Evolutionary conservation across 2,888 invertebrate species (phyloP).

Genomic region (Agonum fuliginosum): DNA sequence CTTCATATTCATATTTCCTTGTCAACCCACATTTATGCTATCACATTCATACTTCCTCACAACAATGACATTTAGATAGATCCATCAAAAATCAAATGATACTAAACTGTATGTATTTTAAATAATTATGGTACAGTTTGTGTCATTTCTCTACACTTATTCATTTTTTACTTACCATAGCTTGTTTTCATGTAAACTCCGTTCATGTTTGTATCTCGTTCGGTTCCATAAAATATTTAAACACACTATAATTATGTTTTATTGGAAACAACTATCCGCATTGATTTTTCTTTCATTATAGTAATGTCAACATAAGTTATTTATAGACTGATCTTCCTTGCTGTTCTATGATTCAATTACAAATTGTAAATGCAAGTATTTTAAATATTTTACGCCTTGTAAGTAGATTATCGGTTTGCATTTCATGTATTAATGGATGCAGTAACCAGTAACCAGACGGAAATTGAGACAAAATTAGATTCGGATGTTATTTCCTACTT

Average conservation of each 20-base stretch:
- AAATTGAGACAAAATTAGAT: conserved; percentile 21
- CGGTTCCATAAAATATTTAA: too few species aligned
- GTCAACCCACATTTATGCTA: conserved; percentile 11
- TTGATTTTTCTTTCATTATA: too few species aligned
- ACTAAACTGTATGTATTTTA: conserved; percentile 20
- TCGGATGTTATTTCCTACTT: conserved; percentile 1
- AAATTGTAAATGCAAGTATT: too few species aligned
- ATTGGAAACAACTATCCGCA: too few species aligned
- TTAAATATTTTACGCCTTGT: background rate
- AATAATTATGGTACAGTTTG: conserved; percentile 27
- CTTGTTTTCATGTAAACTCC: too few species aligned
- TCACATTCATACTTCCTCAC: conserved; percentile 11
- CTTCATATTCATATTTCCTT: conserved; percentile 1
- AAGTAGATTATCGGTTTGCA: background rate
- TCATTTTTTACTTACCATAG: background rate
- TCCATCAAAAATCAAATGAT: background rate
- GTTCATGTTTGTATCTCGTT: too few species aligned
- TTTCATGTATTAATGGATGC: background rate
- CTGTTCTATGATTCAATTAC: too few species aligned
- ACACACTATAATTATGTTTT: too few species aligned
- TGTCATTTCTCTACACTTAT: conserved; percentile 15
- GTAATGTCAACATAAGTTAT: too few species aligned
- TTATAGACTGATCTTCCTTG: too few species aligned
- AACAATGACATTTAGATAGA: background rate
- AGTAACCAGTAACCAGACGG: background rate